Evolutionary conservation across 2,888 invertebrate species (phyloP), one percentile per base, ranked within the genome.

Genomic region (Alloscopus bannaensis): DNA sequence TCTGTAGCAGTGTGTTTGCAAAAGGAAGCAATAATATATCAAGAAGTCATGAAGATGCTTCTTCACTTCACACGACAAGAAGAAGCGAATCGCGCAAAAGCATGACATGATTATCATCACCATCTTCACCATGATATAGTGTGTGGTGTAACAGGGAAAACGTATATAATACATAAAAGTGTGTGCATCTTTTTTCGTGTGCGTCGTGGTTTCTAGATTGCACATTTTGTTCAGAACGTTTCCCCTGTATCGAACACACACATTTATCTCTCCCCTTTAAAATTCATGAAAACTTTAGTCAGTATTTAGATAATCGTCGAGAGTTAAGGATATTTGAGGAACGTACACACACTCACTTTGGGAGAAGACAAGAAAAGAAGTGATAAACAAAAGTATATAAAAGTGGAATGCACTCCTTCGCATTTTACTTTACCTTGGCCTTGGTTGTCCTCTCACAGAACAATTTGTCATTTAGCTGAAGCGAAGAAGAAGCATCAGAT

Each of bases 271-370:
- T n/a, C n/a, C n/a, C n/a, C n/a, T n/a, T n/a, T n/a, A 68, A 77
- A 62, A 77, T 69, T 64, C 70, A 77, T 77, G 70, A 77, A 77
- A 77, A 70, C n/a, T 69, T 77, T 64, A 70, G 69, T 77, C 77
- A 77, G 77, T 77, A 77, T 77, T 77, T 77, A 70, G 70, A 69
- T 77, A 77, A 77, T 77, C 77, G 77, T 77, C 77, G 64, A 70
- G 77, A 77, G 77, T 70, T 77, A 77, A 62, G 40, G 76, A 68
- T 66, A 66, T 28, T 66, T 66, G 50, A 66, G 16, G 65, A 60
- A 36, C 18, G 26, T n/a, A 62, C 57, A 66, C 71, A 24, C 31
- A 29, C 52, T 36, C 22, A 72, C 55, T 57, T 16, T 24, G 22
- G 4, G 52, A 52, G 22, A 11, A 52, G 76, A 52, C 62, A 76